Base-by-base conservation (phyloP, 2,113 vertebrate species). In the Neomonachus schauinslandi region DNA sequence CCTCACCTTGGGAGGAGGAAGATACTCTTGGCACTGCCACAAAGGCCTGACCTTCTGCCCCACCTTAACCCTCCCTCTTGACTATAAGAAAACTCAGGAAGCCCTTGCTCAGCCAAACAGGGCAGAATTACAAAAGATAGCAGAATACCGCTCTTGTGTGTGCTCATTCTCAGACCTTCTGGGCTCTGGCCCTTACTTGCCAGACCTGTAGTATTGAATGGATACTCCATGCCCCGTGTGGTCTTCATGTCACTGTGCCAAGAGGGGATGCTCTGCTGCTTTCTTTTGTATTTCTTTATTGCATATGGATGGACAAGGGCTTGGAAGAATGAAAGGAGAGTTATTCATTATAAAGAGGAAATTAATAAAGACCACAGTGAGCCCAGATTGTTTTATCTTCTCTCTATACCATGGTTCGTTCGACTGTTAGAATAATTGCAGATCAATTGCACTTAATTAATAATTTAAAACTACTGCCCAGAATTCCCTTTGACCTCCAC, bases 401-500 rank as follows among this genome's bases (percentile, higher is more conserved):
- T 74, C 55, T 80, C 26, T 33, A 7, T 21, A 53, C 67, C 65
- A 36, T 33, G 77, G 92, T 89, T 91, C 49, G 2, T 63, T 96
- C 87, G 65, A 88, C 93, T 74, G 28, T 51, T 76, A 87, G 71
- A 87, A 95, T 88, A 83, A 94, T 76, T 80, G 76, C 85, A 89
- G 51, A 97, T 94, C 85, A 94, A 69, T 90, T 97, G 94, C 81
- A 46, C 55, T 91, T 84, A 81, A 91, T 84, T 92, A 94, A 90
- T 97, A 88, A 95, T 79, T 67, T 82, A 92, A 97, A 86, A 72
- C 84, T 79, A 94, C 83, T 82, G 67, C 28, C 51, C 42, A 71
- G 69, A 84, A 93, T 89, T 81, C 36, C 76, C 94, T 98, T 95
- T 95, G 89, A 90, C 95, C 96, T 87, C 61, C n/a, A 53, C 5